phyloP scores from a whole-genome alignment of 2,113 vertebrate species.

The Catagonus wagneri region DNA sequence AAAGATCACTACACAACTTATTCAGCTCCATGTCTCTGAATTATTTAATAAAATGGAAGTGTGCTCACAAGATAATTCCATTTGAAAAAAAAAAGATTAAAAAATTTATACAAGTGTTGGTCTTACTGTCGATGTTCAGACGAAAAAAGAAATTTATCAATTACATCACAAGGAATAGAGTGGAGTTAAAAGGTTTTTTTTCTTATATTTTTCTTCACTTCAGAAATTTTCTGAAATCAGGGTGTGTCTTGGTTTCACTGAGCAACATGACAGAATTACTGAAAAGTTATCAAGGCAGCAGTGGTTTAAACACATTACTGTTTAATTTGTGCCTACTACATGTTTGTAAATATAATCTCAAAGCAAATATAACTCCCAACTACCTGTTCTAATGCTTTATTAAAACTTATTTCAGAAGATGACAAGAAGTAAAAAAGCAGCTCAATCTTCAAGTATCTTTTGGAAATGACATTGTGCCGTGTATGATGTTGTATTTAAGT shows the following conservation, averaged over 20 bases:
- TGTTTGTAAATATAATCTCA: not conserved
- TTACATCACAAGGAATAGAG: not conserved
- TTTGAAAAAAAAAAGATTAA: not conserved
- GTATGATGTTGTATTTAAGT: not conserved
- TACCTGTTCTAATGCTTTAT: not conserved
- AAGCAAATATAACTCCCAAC: not conserved
- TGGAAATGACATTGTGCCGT: not conserved
- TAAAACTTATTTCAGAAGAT: not conserved
- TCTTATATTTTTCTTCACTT: not conserved
- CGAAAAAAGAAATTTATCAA: not conserved
- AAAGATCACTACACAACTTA: not conserved
- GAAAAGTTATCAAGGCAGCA: not conserved
- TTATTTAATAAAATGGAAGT: not conserved
- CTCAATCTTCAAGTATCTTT: not conserved
- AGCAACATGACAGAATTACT: not conserved
- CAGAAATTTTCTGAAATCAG: not conserved
- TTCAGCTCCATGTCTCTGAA: not conserved
- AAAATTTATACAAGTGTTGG: not conserved
- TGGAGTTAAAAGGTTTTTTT: not conserved
- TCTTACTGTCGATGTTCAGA: not conserved
- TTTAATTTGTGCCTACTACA: not conserved
- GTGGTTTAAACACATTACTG: not conserved
- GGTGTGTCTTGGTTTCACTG: not conserved
- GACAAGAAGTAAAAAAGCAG: not conserved
- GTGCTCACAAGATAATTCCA: not conserved